Evolutionary conservation across 2,888 invertebrate species (phyloP), one percentile per base, ranked within the genome.

Genomic region (Cerastis leucographa): DNA sequence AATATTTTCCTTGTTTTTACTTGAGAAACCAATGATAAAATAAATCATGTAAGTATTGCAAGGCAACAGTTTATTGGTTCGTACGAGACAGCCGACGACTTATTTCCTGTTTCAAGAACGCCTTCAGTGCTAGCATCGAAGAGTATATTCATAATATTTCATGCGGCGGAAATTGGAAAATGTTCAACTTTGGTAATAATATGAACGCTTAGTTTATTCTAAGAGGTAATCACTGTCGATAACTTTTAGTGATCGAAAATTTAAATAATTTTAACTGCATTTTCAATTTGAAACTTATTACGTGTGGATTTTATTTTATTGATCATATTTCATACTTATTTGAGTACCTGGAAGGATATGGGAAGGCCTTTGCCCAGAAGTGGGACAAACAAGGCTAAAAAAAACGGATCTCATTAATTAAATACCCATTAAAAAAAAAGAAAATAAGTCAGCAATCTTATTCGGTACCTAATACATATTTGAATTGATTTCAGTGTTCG

Each of bases 151-250:
- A 88, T 83, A 88, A 83, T 88, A 87, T 81, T 88, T 81, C 85
- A 85, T 67, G 56, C 74, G 71, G 74, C 79, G 87, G 85, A 88
- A 85, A 88, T 87, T 88, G 88, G 80, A 87, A 87, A 85, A 85
- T 85, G 84, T 82, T 83, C 80, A 81, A 82, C 79, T 82, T 82
- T 80, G 49, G 72, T 78, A 75, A 78, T 80, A 82, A 65, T 79
- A 74, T 73, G 62, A 74, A 81, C 70, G 74, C 67, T 82, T 71
- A 72, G 67, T 75, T 83, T 65, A 71, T 69, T 68, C 8, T 74
- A 46, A 62, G 35, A 56, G 22, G 56, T 71, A 74, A 74, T 74
- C 68, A 61, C 22, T 65, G 35, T 74, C 68, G 65, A 42, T 76
- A 78, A 71, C 51, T 65, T 71, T 76, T 71, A 64, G 59, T 42